These are phyloP conservation scores for Tribolium madens DNA, from an alignment of 1,140 invertebrate species.

Conservation along the genomic window DNA sequence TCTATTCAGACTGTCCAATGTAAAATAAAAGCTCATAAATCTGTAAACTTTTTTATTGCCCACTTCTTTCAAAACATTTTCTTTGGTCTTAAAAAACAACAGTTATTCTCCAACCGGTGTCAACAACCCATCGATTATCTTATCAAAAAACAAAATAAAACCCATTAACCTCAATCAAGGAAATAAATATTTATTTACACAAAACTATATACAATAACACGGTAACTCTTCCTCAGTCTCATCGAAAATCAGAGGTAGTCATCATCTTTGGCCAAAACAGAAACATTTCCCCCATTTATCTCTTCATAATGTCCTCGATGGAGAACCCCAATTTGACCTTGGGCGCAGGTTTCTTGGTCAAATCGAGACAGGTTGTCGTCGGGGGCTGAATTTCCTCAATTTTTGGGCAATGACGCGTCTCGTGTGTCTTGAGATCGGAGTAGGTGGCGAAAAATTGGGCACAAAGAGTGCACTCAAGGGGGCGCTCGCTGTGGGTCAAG, in stretches of 20 bases:
- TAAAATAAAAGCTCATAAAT: too few relatives aligned
- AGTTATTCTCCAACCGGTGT: too few relatives aligned
- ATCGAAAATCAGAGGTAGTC: constrained; percentile 48
- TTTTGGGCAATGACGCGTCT: constrained; percentile 54
- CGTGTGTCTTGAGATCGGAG: constrained; percentile 61
- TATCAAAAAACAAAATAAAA: not conserved
- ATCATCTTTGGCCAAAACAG: constrained; percentile 53
- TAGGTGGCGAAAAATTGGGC: constrained; percentile 60
- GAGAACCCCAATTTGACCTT: constrained; percentile 77
- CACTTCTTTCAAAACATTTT: too few relatives aligned
- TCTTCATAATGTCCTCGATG: constrained; percentile 86
- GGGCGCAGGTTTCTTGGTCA: constrained; percentile 58
- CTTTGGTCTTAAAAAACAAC: too few relatives aligned
- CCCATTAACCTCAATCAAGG: constrained; percentile 2
- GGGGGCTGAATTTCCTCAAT: constrained; percentile 37
- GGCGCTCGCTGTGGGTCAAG: constrained; percentile 86
- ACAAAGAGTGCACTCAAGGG: constrained; percentile 61
- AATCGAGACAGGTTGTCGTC: constrained; percentile 58
- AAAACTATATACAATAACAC: constrained; percentile 8
- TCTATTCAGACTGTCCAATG: too few relatives aligned
- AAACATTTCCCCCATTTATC: constrained; percentile 68
- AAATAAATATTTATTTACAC: constrained; percentile 36
- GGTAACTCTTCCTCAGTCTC: constrained; percentile 49
- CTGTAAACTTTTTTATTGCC: too few relatives aligned
- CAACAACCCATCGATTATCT: not conserved